Evolutionary conservation across 2,888 invertebrate species (phyloP).

Genomic region (Eulithis testata): DNA sequence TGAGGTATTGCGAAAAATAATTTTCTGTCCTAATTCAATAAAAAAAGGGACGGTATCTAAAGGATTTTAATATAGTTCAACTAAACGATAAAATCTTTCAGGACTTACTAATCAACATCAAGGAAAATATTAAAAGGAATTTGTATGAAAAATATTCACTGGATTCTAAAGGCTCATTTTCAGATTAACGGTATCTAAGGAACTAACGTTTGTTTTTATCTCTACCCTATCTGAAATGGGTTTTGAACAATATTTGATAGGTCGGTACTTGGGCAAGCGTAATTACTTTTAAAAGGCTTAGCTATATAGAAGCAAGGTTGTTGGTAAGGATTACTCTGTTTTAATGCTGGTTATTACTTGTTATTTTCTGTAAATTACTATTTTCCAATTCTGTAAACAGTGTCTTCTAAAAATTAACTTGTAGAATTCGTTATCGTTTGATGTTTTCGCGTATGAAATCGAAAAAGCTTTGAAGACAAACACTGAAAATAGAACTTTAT

Average conservation of each 20-base stretch:
- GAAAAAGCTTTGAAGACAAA: neutral
- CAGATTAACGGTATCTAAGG: constrained; percentile 18
- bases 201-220: constrained; percentile 32
- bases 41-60: too few relatives aligned
- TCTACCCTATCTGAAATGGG: constrained; percentile 31
- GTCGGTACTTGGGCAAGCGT: constrained; percentile 43
- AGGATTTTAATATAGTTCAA: too few relatives aligned
- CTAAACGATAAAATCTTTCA: too few relatives aligned
- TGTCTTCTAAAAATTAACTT: constrained; percentile 44
- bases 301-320: constrained; percentile 52
- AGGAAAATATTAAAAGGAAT: constrained; percentile 13
- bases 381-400: constrained; percentile 54
- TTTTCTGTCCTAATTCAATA: neutral
- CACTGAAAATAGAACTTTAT: neutral
- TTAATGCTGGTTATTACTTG: constrained; percentile 44
- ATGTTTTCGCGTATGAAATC: constrained; percentile 9
- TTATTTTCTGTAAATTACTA: constrained; percentile 57
- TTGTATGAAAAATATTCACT: constrained; percentile 10
- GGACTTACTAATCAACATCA: constrained; percentile 3
- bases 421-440: constrained; percentile 42
- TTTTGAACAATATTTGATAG: constrained; percentile 54
- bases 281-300: constrained; percentile 58
- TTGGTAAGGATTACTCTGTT: constrained; percentile 57
- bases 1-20: constrained; percentile 6
- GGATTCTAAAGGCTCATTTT: constrained; percentile 5